phyloP scores from a whole-genome alignment of 2,888 invertebrate species.

The Xestia sexstrigata region DNA sequence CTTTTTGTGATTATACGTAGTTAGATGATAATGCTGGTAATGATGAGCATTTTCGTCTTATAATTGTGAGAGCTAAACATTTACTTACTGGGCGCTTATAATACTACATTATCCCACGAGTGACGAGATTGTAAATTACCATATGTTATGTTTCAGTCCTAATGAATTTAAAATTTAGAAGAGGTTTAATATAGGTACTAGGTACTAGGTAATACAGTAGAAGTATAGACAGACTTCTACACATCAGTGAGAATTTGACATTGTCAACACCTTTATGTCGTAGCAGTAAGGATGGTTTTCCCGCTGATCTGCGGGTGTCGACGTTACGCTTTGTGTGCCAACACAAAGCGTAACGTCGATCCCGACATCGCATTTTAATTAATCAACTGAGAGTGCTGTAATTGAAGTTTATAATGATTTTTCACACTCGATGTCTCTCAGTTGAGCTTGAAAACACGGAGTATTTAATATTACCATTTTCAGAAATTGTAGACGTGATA shows the following conservation, averaged over 20 bases:
- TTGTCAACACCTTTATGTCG: not conserved
- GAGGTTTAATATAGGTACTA: not conserved
- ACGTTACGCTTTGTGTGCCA: conserved; percentile 25
- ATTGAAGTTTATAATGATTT: conserved; percentile 47
- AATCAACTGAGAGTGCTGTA: conserved; percentile 33
- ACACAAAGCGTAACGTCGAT: too few species aligned
- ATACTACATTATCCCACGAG: not conserved
- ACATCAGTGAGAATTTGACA: not conserved
- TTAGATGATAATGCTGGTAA: not conserved
- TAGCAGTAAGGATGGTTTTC: not conserved
- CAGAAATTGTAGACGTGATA: not conserved
- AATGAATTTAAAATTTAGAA: not conserved
- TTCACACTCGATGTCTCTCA: not conserved
- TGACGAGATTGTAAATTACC: not conserved
- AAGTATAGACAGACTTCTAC: not conserved
- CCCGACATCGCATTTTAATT: conserved; percentile 47
- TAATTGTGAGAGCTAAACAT: not conserved
- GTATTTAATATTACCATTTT: conserved; percentile 7
- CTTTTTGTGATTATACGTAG: not conserved
- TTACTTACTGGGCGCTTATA: not conserved
- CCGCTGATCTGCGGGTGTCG: not conserved
- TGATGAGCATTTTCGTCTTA: not conserved
- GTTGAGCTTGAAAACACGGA: not conserved
- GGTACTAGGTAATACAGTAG: not conserved
- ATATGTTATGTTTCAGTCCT: not conserved